Conservation (phyloP, 2,797 vertebrate species). For the Mormyrops attenuatus region DNA sequence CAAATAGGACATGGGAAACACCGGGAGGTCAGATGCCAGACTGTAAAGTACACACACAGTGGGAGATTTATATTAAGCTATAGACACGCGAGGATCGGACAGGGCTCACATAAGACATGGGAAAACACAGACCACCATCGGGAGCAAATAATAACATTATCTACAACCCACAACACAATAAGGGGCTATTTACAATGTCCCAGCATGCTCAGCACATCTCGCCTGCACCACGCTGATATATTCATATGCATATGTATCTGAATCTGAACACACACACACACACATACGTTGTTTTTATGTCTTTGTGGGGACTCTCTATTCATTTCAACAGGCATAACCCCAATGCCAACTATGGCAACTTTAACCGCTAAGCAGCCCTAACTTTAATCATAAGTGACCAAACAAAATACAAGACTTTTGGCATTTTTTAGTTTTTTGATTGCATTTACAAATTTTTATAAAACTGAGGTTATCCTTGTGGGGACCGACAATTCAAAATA, state of each 20-base stretch:
- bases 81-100: background rate
- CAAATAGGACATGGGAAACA: background rate
- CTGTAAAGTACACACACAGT: background rate
- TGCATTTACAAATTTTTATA: background rate
- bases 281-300: background rate
- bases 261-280: background rate
- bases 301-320: background rate
- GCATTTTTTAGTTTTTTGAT: background rate
- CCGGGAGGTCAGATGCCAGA: background rate
- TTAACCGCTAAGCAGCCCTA: background rate
- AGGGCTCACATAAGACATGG: background rate
- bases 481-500: background rate
- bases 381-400: background rate
- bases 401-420: background rate
- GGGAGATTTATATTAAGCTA: background rate
- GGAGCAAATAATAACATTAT: background rate
- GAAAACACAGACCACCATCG: background rate
- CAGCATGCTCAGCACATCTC: background rate
- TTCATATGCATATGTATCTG: background rate
- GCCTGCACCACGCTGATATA: background rate
- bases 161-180: background rate
- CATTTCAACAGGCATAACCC: background rate
- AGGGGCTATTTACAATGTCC: background rate
- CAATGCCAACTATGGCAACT: background rate
- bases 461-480: background rate